Percentiles rank a stretch among this genome's conserved stretches.
phyloP scores from a whole-genome alignment of 92 coral and sea anemone species.

The Phenganax subtilis region DNA sequence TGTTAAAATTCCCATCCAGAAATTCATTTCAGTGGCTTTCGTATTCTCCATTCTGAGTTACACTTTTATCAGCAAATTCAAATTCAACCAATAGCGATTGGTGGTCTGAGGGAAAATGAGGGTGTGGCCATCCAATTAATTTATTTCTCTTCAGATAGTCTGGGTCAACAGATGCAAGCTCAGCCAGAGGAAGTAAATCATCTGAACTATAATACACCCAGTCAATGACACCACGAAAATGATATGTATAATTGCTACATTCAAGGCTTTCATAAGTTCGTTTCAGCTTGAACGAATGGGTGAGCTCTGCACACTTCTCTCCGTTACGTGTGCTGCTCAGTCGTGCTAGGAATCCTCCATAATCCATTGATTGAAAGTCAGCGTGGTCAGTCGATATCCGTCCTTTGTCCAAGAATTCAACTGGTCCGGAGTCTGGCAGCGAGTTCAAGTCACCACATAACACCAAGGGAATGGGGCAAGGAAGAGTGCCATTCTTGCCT shows the following conservation, averaged over 20 bases:
- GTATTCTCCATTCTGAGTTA: conserved; percentile 37
- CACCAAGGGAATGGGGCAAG: conserved; percentile 81
- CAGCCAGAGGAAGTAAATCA: conserved; percentile 73
- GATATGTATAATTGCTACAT: conserved; percentile 83
- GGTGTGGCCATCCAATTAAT: conserved; percentile 99
- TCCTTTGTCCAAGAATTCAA: conserved; percentile 92
- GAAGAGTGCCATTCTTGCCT: conserved; percentile 97
- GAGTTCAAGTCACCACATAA: conserved; percentile 98
- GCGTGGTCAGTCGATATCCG: conserved; percentile 82
- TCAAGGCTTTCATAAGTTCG: conserved; percentile 79
- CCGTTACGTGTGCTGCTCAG: conserved; percentile 76
- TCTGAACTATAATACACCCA: conserved; percentile 82
- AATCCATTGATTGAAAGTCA: conserved; percentile 89
- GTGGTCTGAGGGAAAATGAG: conserved; percentile 98
- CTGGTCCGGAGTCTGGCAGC: conserved; percentile 87
- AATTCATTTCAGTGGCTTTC: neutral
- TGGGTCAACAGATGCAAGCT: conserved; percentile 72
- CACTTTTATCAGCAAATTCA: conserved; percentile 64
- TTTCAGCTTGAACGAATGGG: conserved; percentile 77
- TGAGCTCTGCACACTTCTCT: conserved; percentile 76
- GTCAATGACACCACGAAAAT: conserved; percentile 92
- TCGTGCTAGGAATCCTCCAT: conserved; percentile 86
- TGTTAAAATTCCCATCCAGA: neutral
- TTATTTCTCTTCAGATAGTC: conserved; percentile 78
- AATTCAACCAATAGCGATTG: conserved; percentile 90